These are phyloP conservation scores for Dendroctonus valens DNA, from an alignment of 1,140 invertebrate genomes.

Conservation along the genomic window DNA sequence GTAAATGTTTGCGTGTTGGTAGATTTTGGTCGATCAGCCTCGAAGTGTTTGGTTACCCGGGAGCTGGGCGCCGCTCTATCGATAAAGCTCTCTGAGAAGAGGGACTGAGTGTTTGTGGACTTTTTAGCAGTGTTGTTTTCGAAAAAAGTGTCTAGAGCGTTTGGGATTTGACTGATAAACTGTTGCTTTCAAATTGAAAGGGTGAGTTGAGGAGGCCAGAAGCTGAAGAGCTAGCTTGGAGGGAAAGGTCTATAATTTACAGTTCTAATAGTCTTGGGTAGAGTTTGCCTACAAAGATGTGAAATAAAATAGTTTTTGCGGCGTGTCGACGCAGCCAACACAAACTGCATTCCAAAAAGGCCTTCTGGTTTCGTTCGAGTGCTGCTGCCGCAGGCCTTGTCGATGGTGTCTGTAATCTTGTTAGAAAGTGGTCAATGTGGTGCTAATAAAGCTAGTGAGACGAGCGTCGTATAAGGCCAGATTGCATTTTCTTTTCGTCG, in stretches of 20 bases:
- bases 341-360: constrained; percentile 27
- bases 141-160: background rate
- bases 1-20: background rate
- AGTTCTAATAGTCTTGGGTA: background rate
- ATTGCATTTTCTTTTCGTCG: too few species aligned
- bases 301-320: constrained; percentile 11
- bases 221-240: background rate
- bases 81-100: background rate
- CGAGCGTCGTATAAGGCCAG: too few species aligned
- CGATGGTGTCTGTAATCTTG: constrained; percentile 17
- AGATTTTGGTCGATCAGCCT: too few species aligned
- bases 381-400: constrained; percentile 12
- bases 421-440: constrained; percentile 16
- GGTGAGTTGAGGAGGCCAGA: background rate
- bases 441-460: too few species aligned
- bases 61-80: background rate
- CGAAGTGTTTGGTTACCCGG: too few species aligned
- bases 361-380: constrained; percentile 9
- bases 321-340: constrained; percentile 18
- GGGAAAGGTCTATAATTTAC: background rate
- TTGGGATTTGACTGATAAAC: too few species aligned
- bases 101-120: background rate
- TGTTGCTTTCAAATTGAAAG: background rate
- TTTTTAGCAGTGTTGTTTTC: background rate
- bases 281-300: background rate